Evolutionary conservation across 2,888 invertebrate species (phyloP), one percentile per base, ranked within the genome.

Genomic region (Napeogenes inachia): DNA sequence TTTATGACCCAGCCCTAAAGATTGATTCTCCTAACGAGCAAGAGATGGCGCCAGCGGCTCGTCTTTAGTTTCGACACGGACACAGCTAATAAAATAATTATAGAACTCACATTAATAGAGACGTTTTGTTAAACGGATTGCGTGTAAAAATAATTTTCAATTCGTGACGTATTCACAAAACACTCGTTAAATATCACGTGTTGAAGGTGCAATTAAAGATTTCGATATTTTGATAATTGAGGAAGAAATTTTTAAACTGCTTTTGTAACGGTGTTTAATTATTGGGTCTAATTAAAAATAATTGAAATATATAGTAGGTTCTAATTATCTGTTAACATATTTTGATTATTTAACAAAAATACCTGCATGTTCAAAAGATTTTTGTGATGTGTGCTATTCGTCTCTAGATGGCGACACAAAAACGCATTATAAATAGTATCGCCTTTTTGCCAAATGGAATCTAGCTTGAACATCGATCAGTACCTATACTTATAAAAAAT

Each of bases 41-140:
- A 71, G 63, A 82, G 84, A 80, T 84, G 84, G 84, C 85, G 85
- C 84, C 81, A 80, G 78, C 75, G 68, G 72, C 68, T 66, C 72
- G 73, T 50, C 68, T 69, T 78, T 77, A 72, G 71, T 70, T 79
- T 78, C 77, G 80, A 70, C 68, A 75, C 79, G 77, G 80, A 76
- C 75, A 77, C 76, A 76, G 77, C 62, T 73, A 77, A 76, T 81
- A 82, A 82, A 80, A 68, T 73, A 77, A 81, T 78, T 73, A 75
- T 73, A 72, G 75, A 69, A 75, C 74, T 75, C 71, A 64, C 59
- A 67, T 67, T 69, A 70, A 75, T 75, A 71, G 69, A 75, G 74
- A 72, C 71, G 70, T 74, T 71, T 70, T 55, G 66, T 67, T 71
- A 66, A 67, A 64, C 65, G 63, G 62, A 67, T 65, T 68, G 65